These are phyloP conservation scores for Drosophila sucinea DNA, from an alignment of 1,140 invertebrate genomes.

Conservation along the genomic window DNA sequence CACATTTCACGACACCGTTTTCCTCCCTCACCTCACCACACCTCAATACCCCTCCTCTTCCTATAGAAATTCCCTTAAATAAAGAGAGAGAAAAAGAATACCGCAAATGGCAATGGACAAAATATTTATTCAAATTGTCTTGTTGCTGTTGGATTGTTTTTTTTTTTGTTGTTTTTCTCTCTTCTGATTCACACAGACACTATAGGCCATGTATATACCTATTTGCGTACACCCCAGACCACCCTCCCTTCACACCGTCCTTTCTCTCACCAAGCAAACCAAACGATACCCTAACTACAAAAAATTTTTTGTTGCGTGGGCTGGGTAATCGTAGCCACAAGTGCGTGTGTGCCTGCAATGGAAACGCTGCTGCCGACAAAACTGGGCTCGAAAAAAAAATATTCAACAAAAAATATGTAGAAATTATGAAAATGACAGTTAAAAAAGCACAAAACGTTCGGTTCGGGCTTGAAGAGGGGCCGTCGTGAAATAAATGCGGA, in stretches of 20 bases:
- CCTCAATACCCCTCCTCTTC: not conserved
- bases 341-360: slow-evolving; percentile 34
- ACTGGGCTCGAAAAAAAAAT: slow-evolving; percentile 38
- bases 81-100: slow-evolving; percentile 51
- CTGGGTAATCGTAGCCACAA: slow-evolving; percentile 69
- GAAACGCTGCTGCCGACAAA: slow-evolving; percentile 26
- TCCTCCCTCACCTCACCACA: too few relatives aligned
- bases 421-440: slow-evolving; percentile 80
- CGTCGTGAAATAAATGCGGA: slow-evolving; percentile 74
- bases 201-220: slow-evolving; percentile 38
- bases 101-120: slow-evolving; percentile 78
- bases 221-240: not conserved
- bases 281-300: slow-evolving; percentile 3
- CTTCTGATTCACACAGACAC: slow-evolving; percentile 56
- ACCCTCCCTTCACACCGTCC: not conserved
- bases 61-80: slow-evolving; percentile 26
- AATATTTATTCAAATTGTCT: slow-evolving; percentile 76
- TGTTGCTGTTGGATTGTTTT: not conserved
- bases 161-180: slow-evolving; percentile 2
- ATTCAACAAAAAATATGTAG: slow-evolving; percentile 55
- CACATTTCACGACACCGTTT: not conserved
- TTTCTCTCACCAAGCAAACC: not conserved
- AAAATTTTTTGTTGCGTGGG: slow-evolving; percentile 48
- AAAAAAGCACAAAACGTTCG: slow-evolving; percentile 72
- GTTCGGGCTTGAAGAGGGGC: slow-evolving; percentile 16